Percentiles rank a stretch among this genome's conserved stretches.
These are phyloP conservation scores for Prunella strophiata DNA, from an alignment of 2,797 vertebrate genomes.

Conservation along the genomic window DNA sequence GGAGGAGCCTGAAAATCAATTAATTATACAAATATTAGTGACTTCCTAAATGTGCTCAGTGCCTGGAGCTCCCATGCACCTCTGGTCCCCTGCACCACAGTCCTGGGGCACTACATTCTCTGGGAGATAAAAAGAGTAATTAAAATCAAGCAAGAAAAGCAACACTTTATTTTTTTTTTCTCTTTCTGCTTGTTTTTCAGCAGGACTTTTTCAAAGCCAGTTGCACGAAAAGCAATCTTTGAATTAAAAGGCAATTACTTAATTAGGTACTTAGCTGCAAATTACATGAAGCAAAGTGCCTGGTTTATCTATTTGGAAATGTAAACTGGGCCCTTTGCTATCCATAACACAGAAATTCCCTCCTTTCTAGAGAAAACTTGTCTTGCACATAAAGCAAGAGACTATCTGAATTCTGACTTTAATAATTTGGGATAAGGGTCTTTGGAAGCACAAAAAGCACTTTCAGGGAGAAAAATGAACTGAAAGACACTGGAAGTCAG, in stretches of 20 bases:
- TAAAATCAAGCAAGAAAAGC: not conserved
- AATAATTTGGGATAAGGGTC: accelerated
- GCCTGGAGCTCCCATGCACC: accelerated
- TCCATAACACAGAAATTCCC: not conserved
- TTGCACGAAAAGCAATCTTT: not conserved
- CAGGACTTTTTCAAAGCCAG: not conserved
- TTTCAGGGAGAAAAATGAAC: not conserved
- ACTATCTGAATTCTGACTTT: not conserved
- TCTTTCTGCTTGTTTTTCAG: not conserved
- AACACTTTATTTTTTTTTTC: not conserved
- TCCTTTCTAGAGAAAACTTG: not conserved
- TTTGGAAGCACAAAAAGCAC: not conserved
- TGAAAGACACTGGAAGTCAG: not conserved
- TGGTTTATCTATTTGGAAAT: not conserved
- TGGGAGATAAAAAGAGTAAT: not conserved
- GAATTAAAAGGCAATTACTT: slow-evolving; percentile 36
- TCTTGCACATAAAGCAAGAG: not conserved
- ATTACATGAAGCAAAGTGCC: not conserved
- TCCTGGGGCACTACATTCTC: accelerated
- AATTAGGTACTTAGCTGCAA: slow-evolving; percentile 34
- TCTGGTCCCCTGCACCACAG: not conserved
- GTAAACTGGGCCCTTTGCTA: not conserved
- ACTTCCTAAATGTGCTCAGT: not conserved
- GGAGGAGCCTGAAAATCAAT: not conserved
- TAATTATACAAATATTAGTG: not conserved